Evolutionary conservation across 30 jellyfish, hydroid and myxozoan species (phyloP).

Genomic region (Cassiopea andromeda): DNA sequence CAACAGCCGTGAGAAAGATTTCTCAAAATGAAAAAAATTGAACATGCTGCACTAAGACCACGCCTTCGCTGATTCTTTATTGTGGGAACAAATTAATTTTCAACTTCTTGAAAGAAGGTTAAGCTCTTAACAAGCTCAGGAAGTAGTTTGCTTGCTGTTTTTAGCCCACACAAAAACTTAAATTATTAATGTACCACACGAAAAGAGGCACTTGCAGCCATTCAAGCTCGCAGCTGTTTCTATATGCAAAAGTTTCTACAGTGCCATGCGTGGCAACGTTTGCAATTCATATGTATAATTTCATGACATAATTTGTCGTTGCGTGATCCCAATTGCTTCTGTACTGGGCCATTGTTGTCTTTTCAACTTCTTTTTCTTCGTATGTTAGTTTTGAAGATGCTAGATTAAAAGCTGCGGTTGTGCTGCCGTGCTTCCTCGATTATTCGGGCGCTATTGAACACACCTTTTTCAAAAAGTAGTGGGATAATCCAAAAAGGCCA

Average conservation of each 20-base stretch:
- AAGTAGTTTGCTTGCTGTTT: not conserved
- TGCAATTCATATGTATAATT: not conserved
- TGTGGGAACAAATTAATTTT: not conserved
- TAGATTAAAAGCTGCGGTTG: not conserved
- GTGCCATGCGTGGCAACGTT: not conserved
- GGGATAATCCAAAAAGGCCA: no score
- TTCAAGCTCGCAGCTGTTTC: not conserved
- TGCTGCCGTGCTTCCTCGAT: not conserved
- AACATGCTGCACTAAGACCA: not conserved
- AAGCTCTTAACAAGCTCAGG: not conserved
- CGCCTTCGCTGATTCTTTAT: not conserved
- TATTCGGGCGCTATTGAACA: no score
- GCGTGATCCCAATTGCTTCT: not conserved
- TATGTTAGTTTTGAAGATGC: not conserved
- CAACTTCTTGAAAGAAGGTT: not conserved
- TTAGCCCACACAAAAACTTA: not conserved
- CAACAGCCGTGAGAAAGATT: not conserved
- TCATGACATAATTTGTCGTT: not conserved
- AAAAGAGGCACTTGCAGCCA: not conserved
- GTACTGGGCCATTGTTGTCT: not conserved
- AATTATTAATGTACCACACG: not conserved
- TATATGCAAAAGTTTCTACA: not conserved
- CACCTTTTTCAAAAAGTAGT: no score
- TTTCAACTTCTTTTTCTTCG: not conserved
- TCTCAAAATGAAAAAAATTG: not conserved